Evolutionary conservation across 2,113 vertebrate species (phyloP), one percentile per base, ranked within the genome.

Genomic region (Casuarius casuarius): DNA sequence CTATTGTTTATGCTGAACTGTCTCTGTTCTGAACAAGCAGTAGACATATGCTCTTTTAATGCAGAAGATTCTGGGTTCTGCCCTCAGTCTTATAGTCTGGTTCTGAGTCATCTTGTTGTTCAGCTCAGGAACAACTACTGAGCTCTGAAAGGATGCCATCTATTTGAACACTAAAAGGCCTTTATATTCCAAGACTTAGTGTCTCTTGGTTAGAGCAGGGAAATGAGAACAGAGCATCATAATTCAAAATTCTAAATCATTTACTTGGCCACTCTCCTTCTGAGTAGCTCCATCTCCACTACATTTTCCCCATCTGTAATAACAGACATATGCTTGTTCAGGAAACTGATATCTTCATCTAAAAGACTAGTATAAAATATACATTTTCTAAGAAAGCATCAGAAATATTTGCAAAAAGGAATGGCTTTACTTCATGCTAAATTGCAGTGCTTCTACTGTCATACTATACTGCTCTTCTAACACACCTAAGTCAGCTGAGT

Each of bases 401-500:
- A 75, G 72, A 94, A 86, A 85, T 70, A 73, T 90, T 90, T 90
- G 67, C 9, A 70, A 80, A 89, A 83, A 79, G 48, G 83, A 77
- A 73, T 51, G 40, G 70, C 81, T 76, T 87, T 59, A 12, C 51
- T 84, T 92, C 62, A 85, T 95, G 67, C 59, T 85, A 94, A 93
- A 92, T 93, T 90, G 68, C 59, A 65, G 25, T 61, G 51, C 67
- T 75, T 89, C 51, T 88, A 5, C 70, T 90, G 49, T 59, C 70
- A 35, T 46, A 33, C 61, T 89, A 54, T 84, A 20, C 63, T 35
- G 75, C 72, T 95, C 70, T 48, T 84, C 54, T 44, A 88, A 48
- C 56, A 22, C 84, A 88, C 87, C 92, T 76, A 8, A 96, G 94
- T 70, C 88, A 92, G 77, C 96, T 96, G 95, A 92, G 70, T 94